phyloP scores from a whole-genome alignment of 2,888 invertebrate species.

The Parelbella ahira region DNA sequence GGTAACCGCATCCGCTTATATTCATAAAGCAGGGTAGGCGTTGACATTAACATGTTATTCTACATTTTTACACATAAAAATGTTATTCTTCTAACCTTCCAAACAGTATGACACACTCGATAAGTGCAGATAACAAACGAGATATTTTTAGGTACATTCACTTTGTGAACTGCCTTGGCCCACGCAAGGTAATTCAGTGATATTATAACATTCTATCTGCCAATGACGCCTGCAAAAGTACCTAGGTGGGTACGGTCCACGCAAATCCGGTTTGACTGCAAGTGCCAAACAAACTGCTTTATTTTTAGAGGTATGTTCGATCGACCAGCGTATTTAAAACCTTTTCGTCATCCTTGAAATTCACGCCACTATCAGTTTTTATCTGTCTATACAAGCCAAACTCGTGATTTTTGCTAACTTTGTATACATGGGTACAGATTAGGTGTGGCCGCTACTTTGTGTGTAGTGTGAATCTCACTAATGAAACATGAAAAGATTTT shows the following conservation, averaged over 20 bases:
- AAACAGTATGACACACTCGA: constrained; percentile 36
- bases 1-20: too few species aligned
- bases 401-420: constrained; percentile 1
- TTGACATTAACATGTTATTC: too few species aligned
- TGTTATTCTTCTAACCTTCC: constrained; percentile 14
- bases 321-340: too few species aligned
- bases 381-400: neutral
- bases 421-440: neutral
- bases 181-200: constrained; percentile 74
- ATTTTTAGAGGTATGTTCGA: constrained; percentile 30
- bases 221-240: constrained; percentile 70
- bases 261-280: constrained; percentile 45
- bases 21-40: too few species aligned
- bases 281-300: constrained; percentile 31
- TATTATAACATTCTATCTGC: constrained; percentile 64
- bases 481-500: too few species aligned
- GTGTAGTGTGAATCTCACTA: too few species aligned
- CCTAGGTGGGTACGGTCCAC: constrained; percentile 40
- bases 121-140: constrained; percentile 51
- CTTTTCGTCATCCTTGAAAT: constrained; percentile 18
- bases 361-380: constrained; percentile 7
- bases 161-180: constrained; percentile 69
- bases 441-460: too few species aligned
- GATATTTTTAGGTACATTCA: constrained; percentile 65
- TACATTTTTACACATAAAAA: too few species aligned